Percentiles rank a stretch among this genome's conserved stretches.
Conservation (phyloP, 2,113 vertebrate species). For the Misgurnus mizolepis region DNA sequence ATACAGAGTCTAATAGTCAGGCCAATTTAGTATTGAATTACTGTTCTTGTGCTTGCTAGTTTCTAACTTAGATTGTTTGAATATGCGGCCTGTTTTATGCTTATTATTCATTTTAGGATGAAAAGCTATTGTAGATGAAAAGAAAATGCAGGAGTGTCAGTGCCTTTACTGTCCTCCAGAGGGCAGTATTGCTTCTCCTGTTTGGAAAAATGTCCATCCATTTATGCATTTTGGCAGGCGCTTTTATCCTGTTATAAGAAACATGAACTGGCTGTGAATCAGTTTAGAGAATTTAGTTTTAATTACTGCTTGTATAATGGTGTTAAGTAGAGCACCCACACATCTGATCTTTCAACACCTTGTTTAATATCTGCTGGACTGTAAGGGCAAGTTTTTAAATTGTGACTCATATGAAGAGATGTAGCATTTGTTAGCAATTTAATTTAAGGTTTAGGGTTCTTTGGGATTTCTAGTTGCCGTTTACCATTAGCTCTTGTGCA, state of each 20-base stretch:
- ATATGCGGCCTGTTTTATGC: not conserved
- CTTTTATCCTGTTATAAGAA: not conserved
- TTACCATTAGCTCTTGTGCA: not conserved
- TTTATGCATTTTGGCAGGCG: not conserved
- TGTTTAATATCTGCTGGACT: conserved; percentile 6
- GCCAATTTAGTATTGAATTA: no score
- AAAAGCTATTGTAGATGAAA: not conserved
- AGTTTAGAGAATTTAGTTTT: not conserved
- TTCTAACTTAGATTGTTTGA: no score
- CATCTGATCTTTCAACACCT: not conserved
- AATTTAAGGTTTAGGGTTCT: not conserved
- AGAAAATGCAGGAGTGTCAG: not conserved
- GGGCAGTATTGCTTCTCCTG: conserved; percentile 12
- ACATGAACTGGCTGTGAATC: not conserved
- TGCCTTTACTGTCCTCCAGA: conserved; percentile 13
- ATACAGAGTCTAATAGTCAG: no score
- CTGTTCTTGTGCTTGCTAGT: no score
- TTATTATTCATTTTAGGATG: not conserved
- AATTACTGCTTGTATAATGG: conserved; percentile 7
- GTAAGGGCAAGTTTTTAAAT: not conserved
- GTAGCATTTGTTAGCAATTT: not conserved
- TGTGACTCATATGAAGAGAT: not conserved
- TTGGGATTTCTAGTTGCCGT: not conserved
- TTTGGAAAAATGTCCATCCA: not conserved
- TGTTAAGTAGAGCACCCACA: not conserved